Evolutionary conservation across 2,888 invertebrate genomes (phyloP), one percentile per base, ranked within the genome.

Genomic region (Slavum lentiscoides): DNA sequence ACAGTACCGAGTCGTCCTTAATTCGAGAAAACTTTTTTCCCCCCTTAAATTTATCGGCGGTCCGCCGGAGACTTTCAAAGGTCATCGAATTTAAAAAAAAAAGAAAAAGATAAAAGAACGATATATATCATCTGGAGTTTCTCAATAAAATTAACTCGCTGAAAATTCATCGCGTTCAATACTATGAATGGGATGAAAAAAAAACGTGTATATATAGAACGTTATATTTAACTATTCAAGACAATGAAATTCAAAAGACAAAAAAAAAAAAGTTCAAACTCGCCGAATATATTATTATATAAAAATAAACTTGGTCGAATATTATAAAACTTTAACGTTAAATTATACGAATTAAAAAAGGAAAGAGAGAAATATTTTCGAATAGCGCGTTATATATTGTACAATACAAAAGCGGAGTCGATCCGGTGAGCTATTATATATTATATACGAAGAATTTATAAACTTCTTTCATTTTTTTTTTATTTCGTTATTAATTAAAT

Each of bases 261-360:
- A 53, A n/a, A 53, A 74, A 49, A 15, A 15, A 37, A 74, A 66
- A 74, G 53, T 66, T 66, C 1, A 55, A 66, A 74, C 64, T 66
- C 21, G 11, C 17, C 11, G 7, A 74, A 66, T 55, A 66, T 55
- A 30, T 30, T 30, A 30, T 30, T 30, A 55, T 66, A 37, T 9
- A 30, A 55, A 37, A 30, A 30, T 30, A 30, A 53, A 66, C 37
- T 74, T 66, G 55, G n/a, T 2, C 8, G 37, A 21, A 49, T 73
- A 62, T 49, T 30, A 30, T 30, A 19, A 74, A 74, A 74, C 55
- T 74, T 66, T 74, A 30, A 55, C 39, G 37, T 66, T 21, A 21
- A 5, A 17, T 37, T 55, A 55, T 21, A 30, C 30, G 55, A 74
- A 73, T 74, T 62, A n/a, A n/a, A 55, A 69, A 49, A 58, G 17